phyloP scores from a whole-genome alignment of 2,113 vertebrate species.

The Camelus dromedarius region DNA sequence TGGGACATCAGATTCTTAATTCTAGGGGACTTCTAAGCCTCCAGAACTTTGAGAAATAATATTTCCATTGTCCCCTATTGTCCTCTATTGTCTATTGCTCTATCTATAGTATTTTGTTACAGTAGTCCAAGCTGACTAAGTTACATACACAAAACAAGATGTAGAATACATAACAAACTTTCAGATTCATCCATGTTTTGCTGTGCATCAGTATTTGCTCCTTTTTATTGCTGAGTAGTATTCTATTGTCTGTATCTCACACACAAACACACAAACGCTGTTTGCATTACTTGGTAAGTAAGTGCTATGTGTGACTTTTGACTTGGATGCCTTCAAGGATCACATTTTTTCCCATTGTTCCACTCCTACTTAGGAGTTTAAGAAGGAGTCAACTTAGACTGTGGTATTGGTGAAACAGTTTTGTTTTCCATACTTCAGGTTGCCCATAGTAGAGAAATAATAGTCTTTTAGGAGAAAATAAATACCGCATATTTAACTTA shows the following conservation, averaged over 20 bases:
- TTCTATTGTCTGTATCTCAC: background rate
- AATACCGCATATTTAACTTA: background rate
- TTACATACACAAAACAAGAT: background rate
- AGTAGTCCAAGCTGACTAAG: background rate
- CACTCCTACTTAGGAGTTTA: background rate
- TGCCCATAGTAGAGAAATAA: background rate
- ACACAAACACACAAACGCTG: background rate
- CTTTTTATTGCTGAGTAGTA: background rate
- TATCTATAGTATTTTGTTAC: background rate
- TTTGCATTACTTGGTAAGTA: background rate
- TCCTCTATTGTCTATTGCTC: background rate
- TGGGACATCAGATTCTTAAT: background rate
- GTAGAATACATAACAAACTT: background rate
- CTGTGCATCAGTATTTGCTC: background rate
- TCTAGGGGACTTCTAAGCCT: background rate
- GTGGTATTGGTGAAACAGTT: background rate
- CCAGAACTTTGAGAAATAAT: constrained; percentile 21
- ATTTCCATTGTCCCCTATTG: background rate
- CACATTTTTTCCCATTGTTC: background rate
- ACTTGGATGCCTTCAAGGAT: background rate
- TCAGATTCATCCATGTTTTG: background rate
- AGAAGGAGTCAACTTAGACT: background rate
- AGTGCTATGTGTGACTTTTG: background rate
- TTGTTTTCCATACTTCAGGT: background rate
- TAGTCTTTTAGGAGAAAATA: background rate